Percentiles rank a stretch among this genome's conserved stretches.
These are phyloP conservation scores for Sorex maritimensis DNA, from an alignment of 2,797 vertebrate species.

Conservation along the genomic window DNA sequence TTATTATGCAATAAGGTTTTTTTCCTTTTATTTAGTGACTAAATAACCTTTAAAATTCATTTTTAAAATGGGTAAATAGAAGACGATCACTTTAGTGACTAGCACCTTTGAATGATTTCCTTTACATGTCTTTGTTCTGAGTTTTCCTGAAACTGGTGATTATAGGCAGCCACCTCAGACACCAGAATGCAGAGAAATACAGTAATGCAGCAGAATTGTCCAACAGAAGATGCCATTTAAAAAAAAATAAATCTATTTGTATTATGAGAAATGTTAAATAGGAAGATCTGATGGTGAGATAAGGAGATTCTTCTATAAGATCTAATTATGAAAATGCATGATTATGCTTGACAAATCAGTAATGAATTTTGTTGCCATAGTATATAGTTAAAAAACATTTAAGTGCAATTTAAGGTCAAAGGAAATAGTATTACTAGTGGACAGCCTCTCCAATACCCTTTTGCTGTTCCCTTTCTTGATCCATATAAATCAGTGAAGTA, in stretches of 20 bases:
- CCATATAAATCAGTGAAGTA: background rate
- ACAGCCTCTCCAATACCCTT: background rate
- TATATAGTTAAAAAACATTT: background rate
- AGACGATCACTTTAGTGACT: slow-evolving; percentile 42
- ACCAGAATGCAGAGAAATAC: slow-evolving; percentile 66
- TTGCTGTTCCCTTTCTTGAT: background rate
- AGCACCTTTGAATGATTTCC: slow-evolving; percentile 43
- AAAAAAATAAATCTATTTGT: slow-evolving; percentile 18
- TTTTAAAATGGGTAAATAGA: slow-evolving; percentile 43
- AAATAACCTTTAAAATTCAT: background rate
- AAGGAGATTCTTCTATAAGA: slow-evolving; percentile 46
- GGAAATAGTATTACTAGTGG: background rate
- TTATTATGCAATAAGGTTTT: slow-evolving; percentile 1
- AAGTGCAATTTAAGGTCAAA: slow-evolving; percentile 7
- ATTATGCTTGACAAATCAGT: slow-evolving; percentile 6
- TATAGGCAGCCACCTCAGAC: slow-evolving; percentile 34
- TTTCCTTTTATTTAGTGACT: slow-evolving; percentile 4
- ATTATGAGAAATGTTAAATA: slow-evolving; percentile 50
- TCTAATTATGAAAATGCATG: slow-evolving; percentile 54
- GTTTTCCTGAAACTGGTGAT: slow-evolving; percentile 65
- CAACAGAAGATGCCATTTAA: slow-evolving; percentile 12
- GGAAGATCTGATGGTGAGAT: slow-evolving; percentile 34
- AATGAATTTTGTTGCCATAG: slow-evolving; percentile 29
- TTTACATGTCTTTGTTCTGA: slow-evolving; percentile 62
- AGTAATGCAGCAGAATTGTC: background rate